phyloP scores from a whole-genome alignment of 2,113 vertebrate species.

The Dicerorhinus sumatrensis region DNA sequence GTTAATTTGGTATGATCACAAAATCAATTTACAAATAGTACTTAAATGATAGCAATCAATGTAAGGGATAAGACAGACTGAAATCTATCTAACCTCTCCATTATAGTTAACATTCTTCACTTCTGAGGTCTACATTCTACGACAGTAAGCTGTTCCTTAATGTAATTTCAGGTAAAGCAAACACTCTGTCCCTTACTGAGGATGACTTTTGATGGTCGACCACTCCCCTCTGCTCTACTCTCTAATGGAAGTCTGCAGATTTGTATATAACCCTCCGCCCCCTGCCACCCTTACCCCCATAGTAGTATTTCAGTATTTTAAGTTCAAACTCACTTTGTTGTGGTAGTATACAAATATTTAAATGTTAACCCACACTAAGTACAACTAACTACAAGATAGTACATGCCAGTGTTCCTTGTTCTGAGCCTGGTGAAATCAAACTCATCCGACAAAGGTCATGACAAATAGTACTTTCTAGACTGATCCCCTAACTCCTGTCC shows the following conservation, averaged over 20 bases:
- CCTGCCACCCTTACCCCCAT: rapidly evolving
- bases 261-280: no score
- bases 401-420: background rate
- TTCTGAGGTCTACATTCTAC: background rate
- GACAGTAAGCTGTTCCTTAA: background rate
- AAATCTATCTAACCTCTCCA: background rate
- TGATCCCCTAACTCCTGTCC: background rate
- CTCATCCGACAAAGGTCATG: background rate
- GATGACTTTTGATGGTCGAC: background rate
- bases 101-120: background rate
- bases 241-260: background rate
- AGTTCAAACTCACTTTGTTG: background rate
- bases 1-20: background rate
- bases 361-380: background rate
- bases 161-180: background rate
- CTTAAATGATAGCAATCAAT: background rate
- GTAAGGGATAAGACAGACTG: background rate
- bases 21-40: conserved; percentile 13
- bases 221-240: background rate
- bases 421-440: background rate
- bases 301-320: background rate
- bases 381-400: background rate
- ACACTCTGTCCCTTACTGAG: background rate
- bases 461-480: background rate
- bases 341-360: background rate